Percentiles rank a stretch among this genome's conserved stretches.
phyloP scores from a whole-genome alignment of 2,113 vertebrate species.

The Melierax canorus region DNA sequence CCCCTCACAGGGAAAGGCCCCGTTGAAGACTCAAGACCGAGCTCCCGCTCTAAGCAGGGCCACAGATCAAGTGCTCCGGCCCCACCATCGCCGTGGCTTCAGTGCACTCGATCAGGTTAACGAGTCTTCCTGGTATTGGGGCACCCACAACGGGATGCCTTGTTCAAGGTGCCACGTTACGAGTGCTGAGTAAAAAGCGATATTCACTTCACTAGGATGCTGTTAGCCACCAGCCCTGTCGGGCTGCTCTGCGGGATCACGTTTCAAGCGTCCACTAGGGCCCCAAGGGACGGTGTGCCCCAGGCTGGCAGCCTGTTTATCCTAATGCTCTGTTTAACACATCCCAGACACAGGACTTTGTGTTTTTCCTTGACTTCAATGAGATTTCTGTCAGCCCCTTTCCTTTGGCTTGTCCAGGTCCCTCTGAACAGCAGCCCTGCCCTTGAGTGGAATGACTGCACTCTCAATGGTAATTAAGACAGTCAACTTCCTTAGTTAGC shows the following conservation, averaged over 20 bases:
- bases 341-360: rapidly evolving
- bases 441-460: neutral
- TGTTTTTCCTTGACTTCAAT: neutral
- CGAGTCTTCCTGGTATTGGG: rapidly evolving
- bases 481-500: neutral
- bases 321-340: rapidly evolving
- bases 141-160: rapidly evolving
- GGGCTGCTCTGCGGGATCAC: rapidly evolving
- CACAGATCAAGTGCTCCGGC: rapidly evolving
- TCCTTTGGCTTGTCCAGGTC: neutral
- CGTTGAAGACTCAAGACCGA: rapidly evolving
- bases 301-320: neutral
- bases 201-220: rapidly evolving
- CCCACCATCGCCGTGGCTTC: rapidly evolving
- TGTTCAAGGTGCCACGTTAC: rapidly evolving
- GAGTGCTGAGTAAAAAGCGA: neutral
- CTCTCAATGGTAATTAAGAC: neutral
- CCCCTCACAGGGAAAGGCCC: rapidly evolving
- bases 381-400: neutral
- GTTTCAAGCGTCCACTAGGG: rapidly evolving
- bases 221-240: neutral
- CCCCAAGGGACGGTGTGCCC: rapidly evolving
- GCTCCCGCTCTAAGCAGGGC: rapidly evolving
- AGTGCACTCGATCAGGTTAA: rapidly evolving
- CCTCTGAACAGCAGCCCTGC: neutral